phyloP scores from a whole-genome alignment of 2,113 vertebrate genomes.

The Macquaria australasica region DNA sequence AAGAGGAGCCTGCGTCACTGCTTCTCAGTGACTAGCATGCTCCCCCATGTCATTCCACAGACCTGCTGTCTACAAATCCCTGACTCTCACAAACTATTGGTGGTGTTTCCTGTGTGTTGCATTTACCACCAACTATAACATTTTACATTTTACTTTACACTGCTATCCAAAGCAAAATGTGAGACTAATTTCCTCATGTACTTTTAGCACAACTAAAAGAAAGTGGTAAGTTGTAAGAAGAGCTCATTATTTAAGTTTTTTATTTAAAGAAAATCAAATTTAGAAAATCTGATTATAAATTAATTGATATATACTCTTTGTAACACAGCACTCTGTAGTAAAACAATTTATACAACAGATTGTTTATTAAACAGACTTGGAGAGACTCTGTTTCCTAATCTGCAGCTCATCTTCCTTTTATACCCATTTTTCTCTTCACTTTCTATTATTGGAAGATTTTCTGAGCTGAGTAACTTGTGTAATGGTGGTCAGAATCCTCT shows the following conservation, averaged over 20 bases:
- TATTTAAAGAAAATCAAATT: neutral
- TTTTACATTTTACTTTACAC: slow-evolving; percentile 25
- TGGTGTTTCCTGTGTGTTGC: slow-evolving; percentile 41
- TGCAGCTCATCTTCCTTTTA: neutral
- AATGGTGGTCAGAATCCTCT: neutral
- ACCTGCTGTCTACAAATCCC: slow-evolving; percentile 48
- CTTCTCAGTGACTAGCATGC: slow-evolving; percentile 48
- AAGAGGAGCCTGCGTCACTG: slow-evolving; percentile 70
- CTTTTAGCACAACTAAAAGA: neutral
- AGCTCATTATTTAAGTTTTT: neutral
- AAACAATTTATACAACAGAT: too few relatives aligned
- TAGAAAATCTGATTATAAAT: neutral
- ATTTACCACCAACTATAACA: slow-evolving; percentile 32
- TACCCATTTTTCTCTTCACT: neutral
- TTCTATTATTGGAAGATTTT: neutral
- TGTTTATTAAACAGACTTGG: neutral
- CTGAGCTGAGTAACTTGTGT: neutral
- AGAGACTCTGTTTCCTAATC: neutral
- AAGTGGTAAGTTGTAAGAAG: neutral
- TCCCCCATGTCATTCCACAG: slow-evolving; percentile 53
- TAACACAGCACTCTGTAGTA: neutral
- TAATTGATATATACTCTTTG: neutral
- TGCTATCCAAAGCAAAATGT: slow-evolving; percentile 1
- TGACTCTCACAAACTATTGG: slow-evolving; percentile 13
- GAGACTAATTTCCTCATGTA: neutral